Evolutionary conservation across 37 sponge, comb jelly and placozoan genomes (phyloP).

Genomic region (Oopsacas minuta): DNA sequence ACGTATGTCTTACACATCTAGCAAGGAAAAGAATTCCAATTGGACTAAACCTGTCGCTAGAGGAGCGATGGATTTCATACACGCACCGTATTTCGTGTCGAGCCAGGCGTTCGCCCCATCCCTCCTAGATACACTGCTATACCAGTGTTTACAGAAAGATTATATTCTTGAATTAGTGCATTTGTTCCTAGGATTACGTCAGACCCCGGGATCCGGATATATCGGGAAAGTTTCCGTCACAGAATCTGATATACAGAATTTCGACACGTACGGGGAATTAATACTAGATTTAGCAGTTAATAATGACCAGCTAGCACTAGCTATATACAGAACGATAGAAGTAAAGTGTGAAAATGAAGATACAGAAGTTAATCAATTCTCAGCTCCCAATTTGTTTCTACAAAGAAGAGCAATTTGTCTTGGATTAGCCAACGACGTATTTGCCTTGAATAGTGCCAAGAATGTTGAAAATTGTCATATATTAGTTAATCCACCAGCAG

Average conservation of each 20-base stretch:
- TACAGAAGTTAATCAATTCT: background rate
- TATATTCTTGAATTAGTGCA: constrained; percentile 53
- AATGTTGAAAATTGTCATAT: background rate
- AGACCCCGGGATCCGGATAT: constrained; percentile 39
- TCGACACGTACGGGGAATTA: background rate
- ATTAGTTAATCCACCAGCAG: background rate
- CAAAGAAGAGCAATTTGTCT: background rate
- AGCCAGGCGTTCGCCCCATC: constrained; percentile 45
- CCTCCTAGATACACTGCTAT: constrained; percentile 65
- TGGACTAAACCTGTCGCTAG: too few species aligned
- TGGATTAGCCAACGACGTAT: background rate
- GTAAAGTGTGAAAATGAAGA: background rate
- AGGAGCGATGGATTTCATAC: background rate
- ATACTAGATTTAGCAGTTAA: background rate
- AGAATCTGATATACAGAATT: background rate
- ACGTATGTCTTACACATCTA: background rate
- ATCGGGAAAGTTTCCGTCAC: constrained; percentile 36
- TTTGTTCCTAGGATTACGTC: constrained; percentile 54
- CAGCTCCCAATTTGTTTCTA: background rate
- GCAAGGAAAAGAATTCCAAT: too few species aligned
- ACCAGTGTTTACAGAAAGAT: constrained; percentile 43
- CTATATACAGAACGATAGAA: background rate
- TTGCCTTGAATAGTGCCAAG: background rate
- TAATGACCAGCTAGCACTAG: background rate
- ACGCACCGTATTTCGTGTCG: constrained; percentile 45